Conservation (phyloP, 1,140 invertebrate genomes). For the Linepithema humile region DNA sequence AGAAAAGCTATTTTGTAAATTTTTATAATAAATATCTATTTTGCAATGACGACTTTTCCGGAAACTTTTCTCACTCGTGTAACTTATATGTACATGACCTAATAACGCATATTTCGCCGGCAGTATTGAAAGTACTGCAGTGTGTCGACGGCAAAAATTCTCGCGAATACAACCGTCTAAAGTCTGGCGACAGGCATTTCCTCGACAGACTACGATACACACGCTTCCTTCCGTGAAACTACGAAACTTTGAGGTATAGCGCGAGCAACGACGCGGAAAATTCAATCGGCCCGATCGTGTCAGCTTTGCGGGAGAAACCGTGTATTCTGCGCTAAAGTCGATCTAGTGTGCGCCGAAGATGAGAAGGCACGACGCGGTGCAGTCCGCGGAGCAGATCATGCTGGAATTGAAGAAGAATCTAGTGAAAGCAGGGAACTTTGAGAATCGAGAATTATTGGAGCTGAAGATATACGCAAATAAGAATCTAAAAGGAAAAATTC, state of each 20-base stretch:
- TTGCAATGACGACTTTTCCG: too few relatives aligned
- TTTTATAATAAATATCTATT: too few relatives aligned
- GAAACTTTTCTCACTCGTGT: too few relatives aligned
- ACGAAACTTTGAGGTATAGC: slow-evolving; percentile 64
- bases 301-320: slow-evolving; percentile 26
- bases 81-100: too few relatives aligned
- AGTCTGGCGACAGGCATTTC: slow-evolving; percentile 32
- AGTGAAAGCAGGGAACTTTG: neutral
- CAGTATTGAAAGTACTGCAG: neutral
- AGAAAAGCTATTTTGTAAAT: too few relatives aligned
- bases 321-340: slow-evolving; percentile 38
- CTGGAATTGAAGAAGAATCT: neutral
- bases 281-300: slow-evolving; percentile 66
- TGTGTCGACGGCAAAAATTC: neutral
- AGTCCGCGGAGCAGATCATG: neutral
- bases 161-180: neutral
- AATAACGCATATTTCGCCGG: neutral
- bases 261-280: slow-evolving; percentile 60
- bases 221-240: slow-evolving; percentile 17
- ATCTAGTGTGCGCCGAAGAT: slow-evolving; percentile 36
- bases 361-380: neutral
- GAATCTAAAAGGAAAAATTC: neutral
- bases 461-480: neutral
- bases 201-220: slow-evolving; percentile 1
- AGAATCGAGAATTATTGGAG: neutral